Base-by-base conservation (phyloP, 2,888 invertebrate genomes). In the Bombylius discolor region DNA sequence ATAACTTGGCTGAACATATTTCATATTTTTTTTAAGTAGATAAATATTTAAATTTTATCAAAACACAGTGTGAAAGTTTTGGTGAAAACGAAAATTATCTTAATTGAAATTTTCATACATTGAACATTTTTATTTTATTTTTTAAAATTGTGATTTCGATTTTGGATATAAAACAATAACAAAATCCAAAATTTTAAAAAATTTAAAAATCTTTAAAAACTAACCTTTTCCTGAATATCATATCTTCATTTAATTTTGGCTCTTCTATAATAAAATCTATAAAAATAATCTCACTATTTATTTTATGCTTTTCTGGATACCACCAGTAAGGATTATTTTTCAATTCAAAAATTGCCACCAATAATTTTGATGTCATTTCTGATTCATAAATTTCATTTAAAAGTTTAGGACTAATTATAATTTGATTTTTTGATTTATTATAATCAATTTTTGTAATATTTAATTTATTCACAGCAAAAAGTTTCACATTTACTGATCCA, bases 311-410 rank as follows among this genome's bases (percentile, higher is more conserved):
- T 14, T 62, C 62, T 6, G 67, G 67, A 61, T 60, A 62, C 67
- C 67, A 68, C 67, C 67, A 68, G 55, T 64, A 63, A 6, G 64
- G 63, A 58, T 66, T 66, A 5, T 55, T 49, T 33, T 50, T 45
- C 7, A 53, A 39, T 7, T 48, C 31, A 34, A 52, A 12, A 4
- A 48, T 49, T 53, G 58, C 55, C 1, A 55, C 12, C 1, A 39
- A 54, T 48, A 55, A 47, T 48, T 58, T n/a, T 23, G 12, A 14
- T 45, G 52, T 46, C 8, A 14, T 34, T 5, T 48, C 47, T 9
- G 8, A 11, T 5, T 48, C 7, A 31, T 31, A 57, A 9, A 57
- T 14, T 44, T 23, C 11, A 3, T n/a, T 11, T 44, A 54, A 13
- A 9, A 31, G 6, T 6, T 47, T 12, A 32, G 12, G 1, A 34